Conservation (phyloP, 2,888 invertebrate genomes). For the Phanerotoma sp. region DNA sequence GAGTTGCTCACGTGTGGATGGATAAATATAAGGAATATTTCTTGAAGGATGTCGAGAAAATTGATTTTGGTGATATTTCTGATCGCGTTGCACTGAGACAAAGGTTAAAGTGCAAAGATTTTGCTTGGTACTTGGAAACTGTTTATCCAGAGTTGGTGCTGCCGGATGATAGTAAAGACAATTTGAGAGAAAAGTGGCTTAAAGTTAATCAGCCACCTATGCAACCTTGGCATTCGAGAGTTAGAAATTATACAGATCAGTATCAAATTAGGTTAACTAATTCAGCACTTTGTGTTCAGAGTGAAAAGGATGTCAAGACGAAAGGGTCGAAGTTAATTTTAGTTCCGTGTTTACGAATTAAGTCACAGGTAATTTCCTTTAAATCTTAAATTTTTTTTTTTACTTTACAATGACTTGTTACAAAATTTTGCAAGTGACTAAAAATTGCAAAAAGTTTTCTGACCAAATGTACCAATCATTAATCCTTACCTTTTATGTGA, state of each 20-base stretch:
- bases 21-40: slow-evolving; percentile 90
- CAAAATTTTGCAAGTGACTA: no score
- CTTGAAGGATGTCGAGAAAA: slow-evolving; percentile 65
- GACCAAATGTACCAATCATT: no score
- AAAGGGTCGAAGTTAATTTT: slow-evolving; percentile 72
- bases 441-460: no score
- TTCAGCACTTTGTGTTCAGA: slow-evolving; percentile 76
- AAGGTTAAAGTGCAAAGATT: slow-evolving; percentile 75
- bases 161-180: slow-evolving; percentile 63
- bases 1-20: slow-evolving; percentile 96
- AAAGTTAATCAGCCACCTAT: slow-evolving; percentile 67
- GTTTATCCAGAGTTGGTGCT: slow-evolving; percentile 79
- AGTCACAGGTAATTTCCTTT: slow-evolving; percentile 67
- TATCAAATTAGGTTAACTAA: slow-evolving; percentile 74
- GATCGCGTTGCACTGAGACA: slow-evolving; percentile 72
- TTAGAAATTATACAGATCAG: slow-evolving; percentile 72
- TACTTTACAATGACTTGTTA: no score
- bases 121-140: slow-evolving; percentile 84
- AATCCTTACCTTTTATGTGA: slow-evolving; percentile 58
- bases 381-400: not conserved
- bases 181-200: slow-evolving; percentile 64
- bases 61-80: slow-evolving; percentile 77
- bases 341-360: slow-evolving; percentile 68
- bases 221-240: slow-evolving; percentile 83
- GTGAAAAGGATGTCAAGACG: slow-evolving; percentile 73